phyloP scores from a whole-genome alignment of 1,140 invertebrate species.

The Aleiodes sp. region DNA sequence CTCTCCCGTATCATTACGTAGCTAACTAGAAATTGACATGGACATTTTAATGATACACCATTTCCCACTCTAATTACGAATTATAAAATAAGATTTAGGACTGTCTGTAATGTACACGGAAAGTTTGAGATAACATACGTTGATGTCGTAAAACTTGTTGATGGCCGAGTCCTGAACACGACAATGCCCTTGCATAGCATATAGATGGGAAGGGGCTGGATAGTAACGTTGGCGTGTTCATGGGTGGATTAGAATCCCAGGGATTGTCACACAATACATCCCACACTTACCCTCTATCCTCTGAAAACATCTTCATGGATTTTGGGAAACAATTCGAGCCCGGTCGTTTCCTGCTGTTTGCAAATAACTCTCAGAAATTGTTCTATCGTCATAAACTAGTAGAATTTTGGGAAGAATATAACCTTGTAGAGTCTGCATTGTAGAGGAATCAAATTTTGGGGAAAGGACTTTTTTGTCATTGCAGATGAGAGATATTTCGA shows the following conservation, averaged over 20 bases:
- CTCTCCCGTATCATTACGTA: background rate
- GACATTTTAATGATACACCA: conserved; percentile 26
- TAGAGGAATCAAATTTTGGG: too few species aligned
- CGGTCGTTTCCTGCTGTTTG: conserved; percentile 23
- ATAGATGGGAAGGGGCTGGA: background rate
- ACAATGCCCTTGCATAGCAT: background rate
- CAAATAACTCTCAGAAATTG: background rate
- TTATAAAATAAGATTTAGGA: conserved; percentile 25
- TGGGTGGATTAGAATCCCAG: conserved; percentile 27
- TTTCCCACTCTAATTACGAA: conserved; percentile 1
- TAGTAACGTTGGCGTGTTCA: conserved; percentile 18
- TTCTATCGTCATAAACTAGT: background rate
- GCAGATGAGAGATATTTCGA: too few species aligned
- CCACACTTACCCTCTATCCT: background rate
- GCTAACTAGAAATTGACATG: background rate
- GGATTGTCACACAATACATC: conserved; percentile 32
- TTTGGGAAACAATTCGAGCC: conserved; percentile 27
- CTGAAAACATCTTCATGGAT: conserved; percentile 8
- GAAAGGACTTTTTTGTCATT: too few species aligned
- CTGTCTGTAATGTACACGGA: conserved; percentile 4
- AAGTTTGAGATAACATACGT: background rate
- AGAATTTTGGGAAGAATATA: background rate
- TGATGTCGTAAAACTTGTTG: conserved; percentile 33
- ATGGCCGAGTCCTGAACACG: conserved; percentile 19
- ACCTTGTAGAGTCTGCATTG: too few species aligned